phyloP scores from a whole-genome alignment of 2,113 vertebrate species.

The Rhinolophus ferrumequinum region DNA sequence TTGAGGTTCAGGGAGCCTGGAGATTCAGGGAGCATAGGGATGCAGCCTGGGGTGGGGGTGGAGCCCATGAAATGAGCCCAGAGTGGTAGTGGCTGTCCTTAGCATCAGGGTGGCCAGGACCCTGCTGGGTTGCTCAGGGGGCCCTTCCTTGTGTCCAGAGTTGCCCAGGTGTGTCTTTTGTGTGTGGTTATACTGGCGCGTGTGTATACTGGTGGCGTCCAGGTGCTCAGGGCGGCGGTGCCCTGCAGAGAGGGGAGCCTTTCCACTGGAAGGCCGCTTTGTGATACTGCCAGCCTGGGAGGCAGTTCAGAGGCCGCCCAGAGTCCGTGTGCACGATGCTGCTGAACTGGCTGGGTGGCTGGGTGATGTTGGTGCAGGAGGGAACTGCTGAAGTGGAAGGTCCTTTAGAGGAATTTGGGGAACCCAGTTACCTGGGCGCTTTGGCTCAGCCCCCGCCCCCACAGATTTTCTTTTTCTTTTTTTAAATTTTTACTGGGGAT shows the following conservation, averaged over 20 bases:
- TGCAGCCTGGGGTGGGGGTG: not conserved
- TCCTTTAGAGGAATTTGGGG: not conserved
- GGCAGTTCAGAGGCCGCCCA: not conserved
- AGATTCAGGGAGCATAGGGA: not conserved
- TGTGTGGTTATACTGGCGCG: fast-evolving
- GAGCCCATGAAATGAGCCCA: not conserved
- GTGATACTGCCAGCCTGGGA: not conserved
- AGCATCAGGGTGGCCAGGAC: not conserved
- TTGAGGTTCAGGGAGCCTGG: not conserved
- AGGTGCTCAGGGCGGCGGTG: fast-evolving
- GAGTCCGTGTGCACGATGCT: not conserved
- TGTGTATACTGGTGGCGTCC: not conserved
- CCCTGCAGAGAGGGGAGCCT: too few relatives aligned
- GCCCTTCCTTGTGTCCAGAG: not conserved
- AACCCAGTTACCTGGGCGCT: not conserved
- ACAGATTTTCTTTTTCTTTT: too few relatives aligned
- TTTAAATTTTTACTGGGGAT: too few relatives aligned
- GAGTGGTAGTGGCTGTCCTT: too few relatives aligned
- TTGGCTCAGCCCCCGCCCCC: not conserved
- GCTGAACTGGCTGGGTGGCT: not conserved
- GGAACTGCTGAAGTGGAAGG: not conserved
- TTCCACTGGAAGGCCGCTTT: not conserved
- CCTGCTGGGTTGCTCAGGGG: not conserved
- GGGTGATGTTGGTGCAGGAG: not conserved
- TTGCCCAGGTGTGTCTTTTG: not conserved